A percentile compares a stretch with the other conserved stretches of the same genome.
Evolutionary conservation across 2,113 vertebrate genomes (phyloP).

Genomic region (Microcebus jonahi): DNA sequence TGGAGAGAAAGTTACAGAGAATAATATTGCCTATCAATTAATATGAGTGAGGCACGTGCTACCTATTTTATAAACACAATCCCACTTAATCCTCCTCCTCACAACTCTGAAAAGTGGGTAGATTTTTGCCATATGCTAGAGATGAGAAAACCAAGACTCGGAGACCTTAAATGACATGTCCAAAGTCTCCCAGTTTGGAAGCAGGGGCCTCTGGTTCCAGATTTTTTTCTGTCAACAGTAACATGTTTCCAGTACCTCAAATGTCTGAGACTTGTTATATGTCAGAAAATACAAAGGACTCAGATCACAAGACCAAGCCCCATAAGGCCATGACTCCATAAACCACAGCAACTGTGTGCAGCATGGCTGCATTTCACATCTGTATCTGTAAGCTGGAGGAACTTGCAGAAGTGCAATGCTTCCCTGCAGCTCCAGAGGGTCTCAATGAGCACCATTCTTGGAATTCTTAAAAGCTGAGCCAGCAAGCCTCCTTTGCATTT

Average conservation of each 20-base stretch:
- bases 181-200: background rate
- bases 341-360: rapidly evolving
- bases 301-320: background rate
- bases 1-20: background rate
- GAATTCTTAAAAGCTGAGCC: background rate
- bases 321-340: rapidly evolving
- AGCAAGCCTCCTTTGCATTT: background rate
- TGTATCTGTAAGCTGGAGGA: background rate
- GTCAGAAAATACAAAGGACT: background rate
- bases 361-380: rapidly evolving
- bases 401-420: rapidly evolving
- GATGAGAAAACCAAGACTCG: background rate
- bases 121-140: background rate
- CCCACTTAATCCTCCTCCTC: background rate
- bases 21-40: background rate
- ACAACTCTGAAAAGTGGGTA: background rate
- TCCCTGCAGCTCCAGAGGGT: background rate
- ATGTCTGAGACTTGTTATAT: background rate
- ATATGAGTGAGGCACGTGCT: background rate
- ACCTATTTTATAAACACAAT: background rate
- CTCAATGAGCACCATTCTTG: too few species aligned
- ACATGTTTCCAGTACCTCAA: background rate
- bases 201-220: background rate
- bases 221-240: background rate
- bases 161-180: rapidly evolving